A percentile compares a stretch with the other conserved stretches of the same genome.
These are phyloP conservation scores for Polypterus senegalus DNA, from an alignment of 2,113 vertebrate species.

Conservation along the genomic window DNA sequence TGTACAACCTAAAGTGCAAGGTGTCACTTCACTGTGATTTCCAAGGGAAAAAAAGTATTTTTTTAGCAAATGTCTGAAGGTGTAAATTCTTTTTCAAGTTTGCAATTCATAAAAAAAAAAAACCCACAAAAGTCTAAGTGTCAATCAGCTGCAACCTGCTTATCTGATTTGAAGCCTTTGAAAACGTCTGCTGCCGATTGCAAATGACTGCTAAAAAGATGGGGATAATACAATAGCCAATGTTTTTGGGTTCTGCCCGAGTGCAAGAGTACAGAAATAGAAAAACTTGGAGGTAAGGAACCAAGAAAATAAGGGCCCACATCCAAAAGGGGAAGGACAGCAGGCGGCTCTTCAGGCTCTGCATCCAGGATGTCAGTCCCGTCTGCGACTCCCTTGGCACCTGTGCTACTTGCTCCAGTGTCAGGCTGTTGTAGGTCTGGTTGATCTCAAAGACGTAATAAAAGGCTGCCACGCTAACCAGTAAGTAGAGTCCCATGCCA, in stretches of 20 bases:
- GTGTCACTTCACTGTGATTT: no score
- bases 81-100: no score
- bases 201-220: slow-evolving; percentile 82
- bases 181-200: slow-evolving; percentile 72
- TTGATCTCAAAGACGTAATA: slow-evolving; percentile 91
- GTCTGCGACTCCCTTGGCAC: slow-evolving; percentile 45
- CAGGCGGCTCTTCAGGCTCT: slow-evolving; percentile 54
- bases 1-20: no score
- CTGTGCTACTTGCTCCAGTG: slow-evolving; percentile 69
- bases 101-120: no score
- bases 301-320: slow-evolving; percentile 75
- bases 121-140: slow-evolving; percentile 39
- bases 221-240: slow-evolving; percentile 90
- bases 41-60: no score
- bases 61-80: no score
- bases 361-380: slow-evolving; percentile 35
- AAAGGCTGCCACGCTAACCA: slow-evolving; percentile 67
- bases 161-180: slow-evolving; percentile 78
- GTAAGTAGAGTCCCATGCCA: slow-evolving; percentile 73
- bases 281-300: slow-evolving; percentile 92
- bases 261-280: slow-evolving; percentile 96
- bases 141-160: slow-evolving; percentile 75
- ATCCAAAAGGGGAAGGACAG: slow-evolving; percentile 81
- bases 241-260: slow-evolving; percentile 76
- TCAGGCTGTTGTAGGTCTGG: slow-evolving; percentile 73